Evolutionary conservation across 2,797 vertebrate genomes (phyloP), one percentile per base, ranked within the genome.

Genomic region (Otolemur crassicaudatus): DNA sequence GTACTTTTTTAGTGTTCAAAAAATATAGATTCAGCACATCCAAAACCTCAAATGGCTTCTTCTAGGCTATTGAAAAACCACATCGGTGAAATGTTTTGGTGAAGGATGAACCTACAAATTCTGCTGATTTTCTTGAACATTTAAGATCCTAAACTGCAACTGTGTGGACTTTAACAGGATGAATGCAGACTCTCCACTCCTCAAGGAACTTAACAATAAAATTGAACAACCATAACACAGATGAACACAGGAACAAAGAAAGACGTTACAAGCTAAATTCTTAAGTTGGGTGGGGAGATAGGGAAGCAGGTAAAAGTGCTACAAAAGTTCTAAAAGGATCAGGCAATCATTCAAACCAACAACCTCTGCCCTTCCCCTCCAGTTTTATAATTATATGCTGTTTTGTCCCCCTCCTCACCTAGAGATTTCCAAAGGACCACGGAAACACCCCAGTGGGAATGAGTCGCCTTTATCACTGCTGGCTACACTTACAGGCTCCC

Each of bases 1-100:
- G 75, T 95, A n/a, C 79, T 94, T 97, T 97, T 96, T 93, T 72
- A 69, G 77, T 77, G 79, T 67, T 53, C 65, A 46, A 93, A 96
- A 95, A 94, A 76, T 90, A 83, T 86, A 95, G 72, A 94, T 88
- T 98, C 94, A 97, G 94, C 96, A 97, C 46, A 97, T 87, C 53
- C 61, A 58, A 95, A 98, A 97, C 97, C 95, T 96, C 97, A 97
- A 93, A 93, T 85, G 60, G 79, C 91, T 96, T 93, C 60, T 96
- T 87, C 27, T 83, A 91, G 46, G 67, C 72, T 56, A 58, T 46
- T 81, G 80, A 96, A 97, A 96, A 93, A 31, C 69, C 70, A 95
- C 56, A 1, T 93, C 46, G 58, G 84, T 95, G 81, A 96, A 96
- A 67, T 87, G 84, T 81, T 92, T 95, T 81, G 89, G 58, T 87